Percentiles rank a stretch among this genome's conserved stretches.
phyloP scores from a whole-genome alignment of 2,888 invertebrate species.

The Empis livida region DNA sequence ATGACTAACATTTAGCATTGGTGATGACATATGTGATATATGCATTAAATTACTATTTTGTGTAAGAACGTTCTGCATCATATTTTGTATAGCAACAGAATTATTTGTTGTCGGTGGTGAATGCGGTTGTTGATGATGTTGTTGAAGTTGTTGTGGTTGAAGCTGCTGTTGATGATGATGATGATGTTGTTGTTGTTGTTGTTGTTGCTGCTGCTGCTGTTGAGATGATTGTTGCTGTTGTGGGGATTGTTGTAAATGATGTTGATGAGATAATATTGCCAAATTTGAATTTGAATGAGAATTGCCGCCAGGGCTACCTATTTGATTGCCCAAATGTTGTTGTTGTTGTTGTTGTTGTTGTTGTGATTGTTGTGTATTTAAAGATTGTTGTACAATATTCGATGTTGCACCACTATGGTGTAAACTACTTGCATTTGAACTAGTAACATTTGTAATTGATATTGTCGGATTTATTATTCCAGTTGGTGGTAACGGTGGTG shows the following conservation, averaged over 20 bases:
- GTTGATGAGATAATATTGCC: slow-evolving; percentile 3
- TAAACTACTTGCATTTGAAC: background rate
- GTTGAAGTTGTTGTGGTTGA: slow-evolving; percentile 14
- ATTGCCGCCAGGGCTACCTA: slow-evolving; percentile 13
- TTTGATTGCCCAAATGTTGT: no score
- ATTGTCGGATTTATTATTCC: no score
- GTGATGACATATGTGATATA: slow-evolving; percentile 20
- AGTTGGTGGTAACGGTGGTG: background rate
- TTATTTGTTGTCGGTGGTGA: slow-evolving; percentile 2
- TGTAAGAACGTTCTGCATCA: slow-evolving; percentile 27
- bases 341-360: slow-evolving; percentile 7
- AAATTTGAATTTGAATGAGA: background rate
- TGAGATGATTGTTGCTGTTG: slow-evolving; percentile 14
- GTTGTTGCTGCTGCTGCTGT: slow-evolving; percentile 13
- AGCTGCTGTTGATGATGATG: slow-evolving; percentile 2
- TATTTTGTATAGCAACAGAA: slow-evolving; percentile 17
- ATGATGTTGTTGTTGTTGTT: slow-evolving; percentile 6
- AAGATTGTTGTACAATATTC: slow-evolving; percentile 12
- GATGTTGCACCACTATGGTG: background rate
- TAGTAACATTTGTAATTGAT: background rate
- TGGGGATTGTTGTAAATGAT: slow-evolving; percentile 12
- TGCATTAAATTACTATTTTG: slow-evolving; percentile 25
- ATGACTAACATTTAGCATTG: slow-evolving; percentile 14
- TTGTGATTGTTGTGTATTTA: slow-evolving; percentile 3
- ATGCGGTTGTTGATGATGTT: slow-evolving; percentile 13